These are phyloP conservation scores for Sarcophaga variegata DNA, from an alignment of 2,888 invertebrate genomes.

Conservation along the genomic window DNA sequence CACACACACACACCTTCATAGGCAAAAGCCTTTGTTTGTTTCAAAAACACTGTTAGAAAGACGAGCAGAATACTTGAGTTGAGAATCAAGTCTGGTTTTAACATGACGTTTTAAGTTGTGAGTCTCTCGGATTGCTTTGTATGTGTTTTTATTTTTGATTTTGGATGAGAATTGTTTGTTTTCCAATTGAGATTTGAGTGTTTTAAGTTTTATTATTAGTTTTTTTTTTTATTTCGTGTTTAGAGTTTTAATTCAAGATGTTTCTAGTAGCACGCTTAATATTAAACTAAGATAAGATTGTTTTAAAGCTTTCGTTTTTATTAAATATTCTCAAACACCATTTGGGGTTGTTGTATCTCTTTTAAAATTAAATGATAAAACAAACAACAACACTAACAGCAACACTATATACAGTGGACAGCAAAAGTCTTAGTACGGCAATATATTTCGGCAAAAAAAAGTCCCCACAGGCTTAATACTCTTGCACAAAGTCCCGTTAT, in stretches of 20 bases:
- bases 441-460: too few species aligned
- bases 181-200: neutral
- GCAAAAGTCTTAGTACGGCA: too few species aligned
- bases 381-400: neutral
- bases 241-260: constrained; percentile 1
- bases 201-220: neutral
- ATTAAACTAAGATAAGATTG: constrained; percentile 41
- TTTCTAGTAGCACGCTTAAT: constrained; percentile 20
- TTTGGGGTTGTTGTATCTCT: neutral
- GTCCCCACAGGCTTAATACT: too few species aligned
- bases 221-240: neutral
- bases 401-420: too few species aligned
- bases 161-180: constrained; percentile 3
- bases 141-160: constrained; percentile 5
- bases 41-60: constrained; percentile 23
- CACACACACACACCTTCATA: constrained; percentile 58
- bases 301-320: constrained; percentile 37
- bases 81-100: constrained; percentile 41
- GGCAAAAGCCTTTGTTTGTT: constrained; percentile 39
- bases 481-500: too few species aligned
- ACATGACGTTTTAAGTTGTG: constrained; percentile 29
- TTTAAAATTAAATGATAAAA: neutral
- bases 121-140: neutral
- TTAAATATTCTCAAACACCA: constrained; percentile 13
- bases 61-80: constrained; percentile 35